Evolutionary conservation across 30 jellyfish, hydroid and myxozoan species (phyloP), one percentile per base, ranked within the genome.

Genomic region (Turritopsis rubra): DNA sequence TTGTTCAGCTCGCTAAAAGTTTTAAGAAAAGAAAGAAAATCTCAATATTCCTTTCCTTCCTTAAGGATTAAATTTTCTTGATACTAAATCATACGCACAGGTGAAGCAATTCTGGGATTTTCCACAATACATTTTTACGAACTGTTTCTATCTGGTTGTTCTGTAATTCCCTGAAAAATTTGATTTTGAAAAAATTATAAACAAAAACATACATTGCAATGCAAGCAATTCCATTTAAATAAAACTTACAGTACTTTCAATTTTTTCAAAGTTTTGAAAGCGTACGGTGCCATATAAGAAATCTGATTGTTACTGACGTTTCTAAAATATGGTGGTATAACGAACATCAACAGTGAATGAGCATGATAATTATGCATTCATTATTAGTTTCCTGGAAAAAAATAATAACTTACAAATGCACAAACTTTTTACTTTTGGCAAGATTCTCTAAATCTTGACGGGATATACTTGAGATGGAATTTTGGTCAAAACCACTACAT

Each of bases 231-330:
- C n/a, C n/a, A n/a, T n/a, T n/a, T n/a, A n/a, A n/a, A n/a, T n/a
- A n/a, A n/a, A n/a, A 86, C 97, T 91, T 73, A 91, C 97, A 91
- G 53, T 22, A 91, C 85, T 66, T 80, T 70, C 81, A 91, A 27
- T 71, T 91, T 90, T 4, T 70, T 66, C 75, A 91, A 87, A 72
- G 82, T 88, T 1, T 85, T 65, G 29, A 91, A 71, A 1, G 97
- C 96, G 8, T 78, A 41, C 16, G 96, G 96, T 24, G 90, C 97
- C 52, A 91, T 91, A 85, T 91, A 91, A 72, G 75, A 75, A 28
- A 91, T 91, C 26, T 74, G 79, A 71, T 91, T 91, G 77, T 91
- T 91, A 79, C 97, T 91, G 23, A 87, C 20, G 53, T 91, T 91
- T 53, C 97, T 91, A 81, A 1, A 85, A 75, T n/a, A n/a, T 71